phyloP scores from a whole-genome alignment of 2,113 vertebrate species.

The Anthoscopus minutus region DNA sequence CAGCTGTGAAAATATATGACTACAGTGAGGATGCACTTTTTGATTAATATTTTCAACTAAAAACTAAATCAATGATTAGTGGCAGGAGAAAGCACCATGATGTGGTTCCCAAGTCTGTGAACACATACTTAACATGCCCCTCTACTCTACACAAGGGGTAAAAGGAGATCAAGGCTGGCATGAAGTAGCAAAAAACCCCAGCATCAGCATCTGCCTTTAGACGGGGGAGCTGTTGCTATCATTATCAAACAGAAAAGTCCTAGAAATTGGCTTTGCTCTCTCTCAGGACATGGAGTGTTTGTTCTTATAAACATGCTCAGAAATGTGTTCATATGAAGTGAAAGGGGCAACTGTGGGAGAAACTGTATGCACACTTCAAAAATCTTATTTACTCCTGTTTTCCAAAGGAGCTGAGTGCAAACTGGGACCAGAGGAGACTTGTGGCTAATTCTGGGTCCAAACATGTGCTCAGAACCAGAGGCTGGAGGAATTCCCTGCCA shows the following conservation, averaged over 20 bases:
- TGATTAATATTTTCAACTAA: background rate
- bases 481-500: background rate
- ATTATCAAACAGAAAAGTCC: background rate
- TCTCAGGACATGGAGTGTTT: background rate
- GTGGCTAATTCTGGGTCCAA: background rate
- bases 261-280: background rate
- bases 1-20: background rate
- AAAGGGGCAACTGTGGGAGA: background rate
- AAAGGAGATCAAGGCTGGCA: background rate
- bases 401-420: background rate
- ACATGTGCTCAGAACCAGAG: background rate
- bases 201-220: background rate
- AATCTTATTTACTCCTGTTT: background rate
- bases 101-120: background rate
- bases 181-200: background rate
- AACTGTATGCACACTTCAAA: background rate
- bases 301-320: background rate
- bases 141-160: background rate
- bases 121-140: accelerated
- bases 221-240: background rate
- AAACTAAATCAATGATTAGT: background rate
- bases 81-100: background rate
- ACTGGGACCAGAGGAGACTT: accelerated
- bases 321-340: background rate
- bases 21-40: background rate